Percentiles rank a stretch among this genome's conserved stretches.
Conservation (phyloP, 2,113 vertebrate species). For the Saguinus midas region DNA sequence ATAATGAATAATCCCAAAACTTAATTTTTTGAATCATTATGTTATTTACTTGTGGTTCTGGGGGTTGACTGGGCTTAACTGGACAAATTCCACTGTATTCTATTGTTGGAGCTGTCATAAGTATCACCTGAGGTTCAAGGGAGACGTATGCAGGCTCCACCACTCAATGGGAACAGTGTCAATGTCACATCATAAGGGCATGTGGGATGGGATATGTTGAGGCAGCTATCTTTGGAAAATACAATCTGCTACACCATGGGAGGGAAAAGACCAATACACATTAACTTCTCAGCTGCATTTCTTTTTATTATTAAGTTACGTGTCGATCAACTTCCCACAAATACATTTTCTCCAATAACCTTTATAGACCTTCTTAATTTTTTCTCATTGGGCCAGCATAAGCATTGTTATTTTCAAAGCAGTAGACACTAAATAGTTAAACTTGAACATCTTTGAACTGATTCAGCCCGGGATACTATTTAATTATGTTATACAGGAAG, state of each 20-base stretch:
- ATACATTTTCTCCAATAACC: neutral
- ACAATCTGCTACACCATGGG: neutral
- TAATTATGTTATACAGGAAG: neutral
- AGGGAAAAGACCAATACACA: neutral
- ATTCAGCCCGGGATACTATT: neutral
- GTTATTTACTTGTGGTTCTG: neutral
- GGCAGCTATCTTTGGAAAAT: conserved; percentile 26
- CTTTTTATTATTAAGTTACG: neutral
- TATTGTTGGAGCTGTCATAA: neutral
- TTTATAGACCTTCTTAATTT: conserved; percentile 14
- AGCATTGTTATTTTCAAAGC: conserved; percentile 36
- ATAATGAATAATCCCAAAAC: neutral
- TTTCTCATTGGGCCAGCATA: neutral
- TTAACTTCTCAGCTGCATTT: neutral
- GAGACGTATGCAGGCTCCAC: neutral
- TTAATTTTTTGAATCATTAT: neutral
- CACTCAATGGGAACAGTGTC: neutral
- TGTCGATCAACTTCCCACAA: neutral
- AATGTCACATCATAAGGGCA: neutral
- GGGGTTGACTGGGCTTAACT: neutral
- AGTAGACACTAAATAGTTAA: neutral
- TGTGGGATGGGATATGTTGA: neutral
- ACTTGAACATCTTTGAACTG: neutral
- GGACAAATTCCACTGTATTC: neutral
- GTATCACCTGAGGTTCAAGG: neutral